Base-by-base conservation (phyloP, 1,140 invertebrate species). In the Cherax quadricarinatus region DNA sequence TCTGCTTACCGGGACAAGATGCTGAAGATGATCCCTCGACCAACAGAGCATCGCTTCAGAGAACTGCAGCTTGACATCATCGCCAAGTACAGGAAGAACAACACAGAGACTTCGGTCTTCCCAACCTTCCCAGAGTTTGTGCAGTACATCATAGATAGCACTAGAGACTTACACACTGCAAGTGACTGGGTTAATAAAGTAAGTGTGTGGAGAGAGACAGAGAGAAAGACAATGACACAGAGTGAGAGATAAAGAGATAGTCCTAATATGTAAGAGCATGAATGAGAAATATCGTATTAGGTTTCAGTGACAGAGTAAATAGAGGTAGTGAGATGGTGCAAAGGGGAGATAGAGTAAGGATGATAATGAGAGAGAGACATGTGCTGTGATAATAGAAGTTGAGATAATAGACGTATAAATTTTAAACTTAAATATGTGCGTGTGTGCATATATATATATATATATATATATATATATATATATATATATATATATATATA, bases 1-100 rank as follows among this genome's bases (percentile, higher is more conserved):
- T 84, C 88, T 12, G 88, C 82, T 10, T 90, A 90, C 49, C 21
- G 82, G 12, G 88, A 90, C 51, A 90, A 90, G 24, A 90, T 90
- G 82, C 49, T 14, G 5, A 90, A 90, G 66, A 24, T 84, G n/a
- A 60, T 85, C 6, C 88, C 88, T 10, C 70, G 51, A 4, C 88
- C 88, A 10, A 6, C 0, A 18, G 81, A 85, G 9, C 70, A 84
- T 30, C n/a, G 60, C 9, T 90, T 84, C 24, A 24, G 81, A 6
- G 66, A 83, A 10, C 88, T 90, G 10, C 88, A 90, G 82, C 88
- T 66, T 0, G 5, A 57, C 3, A 90, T 90, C 88, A 90, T 90
- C 16, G 14, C 62, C 62, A 82, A 78, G 30, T 90, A 90, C 70
- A 70, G 88, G 49, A 57, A 16, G 6, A 60, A 90, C 48, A 78